phyloP scores from a whole-genome alignment of 2,113 vertebrate species.

The Nyctereutes procyonoides region DNA sequence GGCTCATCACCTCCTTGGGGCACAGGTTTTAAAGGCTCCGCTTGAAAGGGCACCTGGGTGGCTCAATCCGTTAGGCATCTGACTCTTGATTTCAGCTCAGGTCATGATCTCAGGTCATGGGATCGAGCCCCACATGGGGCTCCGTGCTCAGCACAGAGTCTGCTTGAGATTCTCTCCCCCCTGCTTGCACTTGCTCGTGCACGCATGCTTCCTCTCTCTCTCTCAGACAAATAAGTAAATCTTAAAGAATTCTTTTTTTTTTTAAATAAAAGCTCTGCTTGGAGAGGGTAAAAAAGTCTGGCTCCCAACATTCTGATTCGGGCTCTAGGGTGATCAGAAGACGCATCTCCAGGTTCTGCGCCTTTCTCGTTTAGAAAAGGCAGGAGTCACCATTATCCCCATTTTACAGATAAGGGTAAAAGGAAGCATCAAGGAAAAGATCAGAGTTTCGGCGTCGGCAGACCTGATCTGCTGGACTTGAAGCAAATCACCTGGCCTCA shows the following conservation, averaged over 20 bases:
- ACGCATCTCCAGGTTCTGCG: neutral
- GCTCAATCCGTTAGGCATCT: neutral
- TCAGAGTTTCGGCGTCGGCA: neutral
- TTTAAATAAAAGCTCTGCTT: neutral
- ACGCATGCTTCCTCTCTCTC: neutral
- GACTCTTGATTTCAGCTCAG: neutral
- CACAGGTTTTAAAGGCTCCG: neutral
- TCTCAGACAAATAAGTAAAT: neutral
- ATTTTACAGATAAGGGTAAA: neutral
- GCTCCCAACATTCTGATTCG: neutral
- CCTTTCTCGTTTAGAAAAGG: neutral
- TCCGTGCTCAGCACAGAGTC: too few relatives aligned
- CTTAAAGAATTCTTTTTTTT: too few relatives aligned
- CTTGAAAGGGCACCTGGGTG: too few relatives aligned
- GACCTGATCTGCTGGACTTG: neutral
- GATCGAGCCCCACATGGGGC: too few relatives aligned
- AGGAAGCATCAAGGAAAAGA: neutral
- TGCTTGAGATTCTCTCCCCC: too few relatives aligned
- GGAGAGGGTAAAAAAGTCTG: neutral
- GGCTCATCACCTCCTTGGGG: neutral
- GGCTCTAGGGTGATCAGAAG: neutral
- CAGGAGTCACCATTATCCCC: neutral
- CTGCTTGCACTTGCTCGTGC: too few relatives aligned
- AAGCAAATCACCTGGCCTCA: neutral
- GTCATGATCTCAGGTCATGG: neutral